phyloP scores from a whole-genome alignment of 1,140 invertebrate species.

The Zophobas morio region DNA sequence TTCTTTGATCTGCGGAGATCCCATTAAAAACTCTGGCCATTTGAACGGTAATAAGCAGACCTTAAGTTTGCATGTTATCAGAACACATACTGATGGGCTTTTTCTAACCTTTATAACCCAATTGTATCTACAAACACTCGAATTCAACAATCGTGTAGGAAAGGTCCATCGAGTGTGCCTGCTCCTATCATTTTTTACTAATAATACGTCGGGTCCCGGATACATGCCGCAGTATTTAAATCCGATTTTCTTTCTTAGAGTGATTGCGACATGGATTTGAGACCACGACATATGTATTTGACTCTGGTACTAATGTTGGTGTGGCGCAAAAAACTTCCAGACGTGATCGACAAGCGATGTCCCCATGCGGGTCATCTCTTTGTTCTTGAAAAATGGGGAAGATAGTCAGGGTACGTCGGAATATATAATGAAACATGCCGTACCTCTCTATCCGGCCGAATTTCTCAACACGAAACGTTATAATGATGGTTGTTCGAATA shows the following conservation, averaged over 20 bases:
- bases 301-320: background rate
- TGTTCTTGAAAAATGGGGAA: background rate
- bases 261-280: background rate
- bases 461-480: conserved; percentile 37
- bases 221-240: background rate
- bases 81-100: conserved; percentile 26
- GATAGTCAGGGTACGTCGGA: background rate
- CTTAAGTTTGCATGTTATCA: conserved; percentile 53
- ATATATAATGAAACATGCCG: background rate
- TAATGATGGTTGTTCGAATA: conserved; percentile 45
- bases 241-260: background rate
- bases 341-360: background rate
- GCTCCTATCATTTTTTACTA: conserved; percentile 30
- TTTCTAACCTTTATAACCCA: conserved; percentile 20
- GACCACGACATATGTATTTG: background rate
- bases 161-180: conserved; percentile 35
- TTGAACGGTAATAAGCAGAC: conserved; percentile 57
- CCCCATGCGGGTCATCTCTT: conserved; percentile 9
- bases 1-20: conserved; percentile 43
- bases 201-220: conserved; percentile 7
- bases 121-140: background rate
- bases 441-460: conserved; percentile 21
- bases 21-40: conserved; percentile 51
- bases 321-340: background rate
- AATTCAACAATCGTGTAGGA: conserved; percentile 9